phyloP scores from a whole-genome alignment of 2,797 vertebrate genomes.

The Adrianichthys oophorus region DNA sequence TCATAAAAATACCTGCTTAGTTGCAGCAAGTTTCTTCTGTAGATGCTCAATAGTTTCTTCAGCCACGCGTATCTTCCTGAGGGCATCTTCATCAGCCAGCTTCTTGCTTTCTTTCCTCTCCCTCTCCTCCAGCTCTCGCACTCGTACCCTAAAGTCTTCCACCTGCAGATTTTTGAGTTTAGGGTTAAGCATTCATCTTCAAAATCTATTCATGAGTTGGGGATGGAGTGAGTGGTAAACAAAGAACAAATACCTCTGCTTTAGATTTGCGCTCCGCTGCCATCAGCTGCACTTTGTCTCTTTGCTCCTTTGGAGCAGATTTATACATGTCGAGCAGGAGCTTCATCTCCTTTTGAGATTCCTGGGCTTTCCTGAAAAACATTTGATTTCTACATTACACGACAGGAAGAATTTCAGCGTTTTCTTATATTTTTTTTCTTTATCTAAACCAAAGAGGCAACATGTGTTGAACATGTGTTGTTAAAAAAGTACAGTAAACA shows the following conservation, averaged over 20 bases:
- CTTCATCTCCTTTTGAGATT: slow-evolving; percentile 96
- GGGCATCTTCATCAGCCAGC: slow-evolving; percentile 90
- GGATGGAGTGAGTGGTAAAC: too few species aligned
- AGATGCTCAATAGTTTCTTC: slow-evolving; percentile 93
- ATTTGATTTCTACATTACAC: too few species aligned
- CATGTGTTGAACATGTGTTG: too few species aligned
- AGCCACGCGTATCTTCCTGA: slow-evolving; percentile 87
- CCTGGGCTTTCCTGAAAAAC: slow-evolving; percentile 87
- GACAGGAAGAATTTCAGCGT: too few species aligned
- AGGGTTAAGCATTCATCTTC: background rate
- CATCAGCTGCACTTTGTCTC: slow-evolving; percentile 96
- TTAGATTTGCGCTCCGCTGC: slow-evolving; percentile 92
- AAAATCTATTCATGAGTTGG: background rate
- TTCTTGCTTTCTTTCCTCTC: slow-evolving; percentile 92
- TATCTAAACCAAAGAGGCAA: too few species aligned
- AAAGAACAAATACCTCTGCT: slow-evolving; percentile 81
- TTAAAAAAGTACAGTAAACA: too few species aligned
- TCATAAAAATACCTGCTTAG: slow-evolving; percentile 84
- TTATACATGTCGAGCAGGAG: slow-evolving; percentile 94
- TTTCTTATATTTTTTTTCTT: too few species aligned
- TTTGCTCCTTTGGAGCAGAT: slow-evolving; percentile 91
- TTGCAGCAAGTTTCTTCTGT: slow-evolving; percentile 90
- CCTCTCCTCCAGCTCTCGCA: slow-evolving; percentile 89
- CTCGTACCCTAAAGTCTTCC: slow-evolving; percentile 85
- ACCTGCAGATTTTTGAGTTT: slow-evolving; percentile 67